Evolutionary conservation across 2,797 vertebrate genomes (phyloP), one percentile per base, ranked within the genome.

Genomic region (Chanos chanos): DNA sequence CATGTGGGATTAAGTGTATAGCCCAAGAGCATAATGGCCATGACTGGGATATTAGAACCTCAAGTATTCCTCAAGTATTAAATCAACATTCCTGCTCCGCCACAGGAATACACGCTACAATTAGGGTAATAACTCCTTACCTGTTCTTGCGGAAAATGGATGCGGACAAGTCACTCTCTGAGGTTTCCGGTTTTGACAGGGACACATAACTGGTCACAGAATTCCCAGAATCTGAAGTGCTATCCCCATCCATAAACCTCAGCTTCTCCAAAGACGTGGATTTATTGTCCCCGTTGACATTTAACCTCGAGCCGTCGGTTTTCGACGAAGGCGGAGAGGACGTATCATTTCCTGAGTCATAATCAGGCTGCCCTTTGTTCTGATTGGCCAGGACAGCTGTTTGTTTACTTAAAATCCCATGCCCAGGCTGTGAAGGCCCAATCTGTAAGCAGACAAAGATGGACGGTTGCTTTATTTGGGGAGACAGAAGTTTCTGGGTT

Each of bases 291-390:
- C 85, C 88, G 58, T 71, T 73, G 61, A 82, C 89, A 78, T 89
- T 91, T 16, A 88, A 83, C 75, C 85, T 86, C 78, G 90, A 88
- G 37, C 90, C 84, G 69, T 88, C 87, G 5, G 91, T 89, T 87
- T 97, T 95, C 75, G 84, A 88, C 4, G 93, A 97, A 1, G 91
- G 94, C 9, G 96, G 95, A 4, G 96, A 98, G 52, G 93, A 95
- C 0, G 95, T 97, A 86, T 97, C 96, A 55, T 99, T 95, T 81
- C 96, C 96, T 28, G 96, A 99, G 87, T 99, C 96, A 66, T 94
- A 97, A 86, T 98, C 94, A 65, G 90, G 92, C 22, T 87, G 90
- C 53, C 81, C 86, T 81, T 91, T 85, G 6, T 81, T 82, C 57
- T 82, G 86, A 77, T 75, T 81, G 66, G 86, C 79, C 74, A 78